phyloP scores from a whole-genome alignment of 1,140 invertebrate species.

The Drosophila malerkotliana region DNA sequence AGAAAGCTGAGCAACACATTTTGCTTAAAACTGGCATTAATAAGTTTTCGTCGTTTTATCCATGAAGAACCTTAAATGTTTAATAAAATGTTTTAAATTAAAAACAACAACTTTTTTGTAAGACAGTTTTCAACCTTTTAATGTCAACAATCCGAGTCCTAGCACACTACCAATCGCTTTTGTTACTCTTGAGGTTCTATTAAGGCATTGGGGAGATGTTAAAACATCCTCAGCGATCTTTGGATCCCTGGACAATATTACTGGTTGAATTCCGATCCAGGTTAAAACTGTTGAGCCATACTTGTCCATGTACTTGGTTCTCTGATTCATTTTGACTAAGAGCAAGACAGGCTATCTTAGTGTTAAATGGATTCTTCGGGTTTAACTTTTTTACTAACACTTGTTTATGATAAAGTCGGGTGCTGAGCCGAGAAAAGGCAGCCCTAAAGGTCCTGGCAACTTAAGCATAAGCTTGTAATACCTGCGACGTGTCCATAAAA shows the following conservation, averaged over 20 bases:
- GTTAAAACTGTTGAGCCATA: constrained; percentile 41
- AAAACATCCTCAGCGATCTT: constrained; percentile 45
- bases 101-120: no score
- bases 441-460: constrained; percentile 56
- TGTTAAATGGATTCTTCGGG: no score
- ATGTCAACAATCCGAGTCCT: constrained; percentile 42
- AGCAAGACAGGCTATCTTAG: neutral
- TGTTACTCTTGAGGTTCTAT: constrained; percentile 25
- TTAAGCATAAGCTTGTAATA: constrained; percentile 52
- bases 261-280: constrained; percentile 56
- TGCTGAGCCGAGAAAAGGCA: constrained; percentile 57
- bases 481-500: constrained; percentile 63
- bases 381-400: neutral
- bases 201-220: constrained; percentile 38
- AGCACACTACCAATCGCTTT: constrained; percentile 23
- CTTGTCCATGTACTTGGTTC: constrained; percentile 10
- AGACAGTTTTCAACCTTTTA: constrained; percentile 29
- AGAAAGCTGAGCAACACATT: constrained; percentile 52
- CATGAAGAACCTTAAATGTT: constrained; percentile 45
- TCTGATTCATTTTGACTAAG: constrained; percentile 34
- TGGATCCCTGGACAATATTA: constrained; percentile 53
- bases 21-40: constrained; percentile 50
- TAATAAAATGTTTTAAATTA: no score
- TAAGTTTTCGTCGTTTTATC: constrained; percentile 42
- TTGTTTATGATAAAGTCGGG: neutral